Evolutionary conservation across 2,888 invertebrate species (phyloP).

Genomic region (Sarcophaga carnaria): DNA sequence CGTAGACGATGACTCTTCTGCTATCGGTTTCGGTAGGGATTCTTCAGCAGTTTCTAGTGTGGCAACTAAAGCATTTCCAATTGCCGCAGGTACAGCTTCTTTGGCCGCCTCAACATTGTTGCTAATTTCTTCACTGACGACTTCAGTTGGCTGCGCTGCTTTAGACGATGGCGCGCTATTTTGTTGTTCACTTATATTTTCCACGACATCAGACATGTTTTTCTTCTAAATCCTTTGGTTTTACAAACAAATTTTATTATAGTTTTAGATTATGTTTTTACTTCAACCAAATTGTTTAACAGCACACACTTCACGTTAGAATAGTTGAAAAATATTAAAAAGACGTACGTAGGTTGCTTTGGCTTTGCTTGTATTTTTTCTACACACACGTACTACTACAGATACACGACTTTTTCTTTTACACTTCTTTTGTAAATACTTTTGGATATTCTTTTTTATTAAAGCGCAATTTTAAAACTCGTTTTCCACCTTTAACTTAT

Average conservation of each 20-base stretch:
- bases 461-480: constrained; percentile 62
- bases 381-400: constrained; percentile 51
- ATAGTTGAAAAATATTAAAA: constrained; percentile 38
- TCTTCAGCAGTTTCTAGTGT: constrained; percentile 26
- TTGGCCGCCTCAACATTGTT: constrained; percentile 44
- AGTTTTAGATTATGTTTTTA: not conserved
- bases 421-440: constrained; percentile 46
- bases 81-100: constrained; percentile 48
- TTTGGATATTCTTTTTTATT: constrained; percentile 30
- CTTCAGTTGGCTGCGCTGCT: constrained; percentile 56
- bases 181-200: constrained; percentile 72
- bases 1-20: constrained; percentile 54
- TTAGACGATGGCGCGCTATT: constrained; percentile 68
- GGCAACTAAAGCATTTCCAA: constrained; percentile 35
- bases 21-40: constrained; percentile 46
- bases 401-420: constrained; percentile 47
- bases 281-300: constrained; percentile 24
- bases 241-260: too few species aligned
- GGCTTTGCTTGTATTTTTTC: constrained; percentile 51
- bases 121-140: constrained; percentile 45
- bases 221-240: not conserved
- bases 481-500: constrained; percentile 62
- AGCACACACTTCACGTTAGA: constrained; percentile 46
- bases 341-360: constrained; percentile 60
- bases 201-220: constrained; percentile 76